Evolutionary conservation across 2,888 invertebrate genomes (phyloP), one percentile per base, ranked within the genome.

Genomic region (Caenorhabditis drosophilae): DNA sequence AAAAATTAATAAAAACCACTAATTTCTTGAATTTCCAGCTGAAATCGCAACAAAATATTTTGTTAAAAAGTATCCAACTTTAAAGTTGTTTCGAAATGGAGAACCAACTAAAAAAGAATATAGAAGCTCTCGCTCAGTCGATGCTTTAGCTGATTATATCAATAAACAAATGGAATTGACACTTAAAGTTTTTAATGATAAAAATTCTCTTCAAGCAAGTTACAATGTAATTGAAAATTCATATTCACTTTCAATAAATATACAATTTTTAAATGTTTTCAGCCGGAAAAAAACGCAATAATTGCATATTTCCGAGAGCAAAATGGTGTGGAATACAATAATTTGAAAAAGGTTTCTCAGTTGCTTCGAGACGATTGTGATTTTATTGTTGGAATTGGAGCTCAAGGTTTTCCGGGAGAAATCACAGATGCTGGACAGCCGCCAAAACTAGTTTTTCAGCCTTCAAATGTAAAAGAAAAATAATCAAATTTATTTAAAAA

Each of bases 11-110:
- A n/a, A n/a, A n/a, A n/a, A n/a, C n/a, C n/a, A n/a, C n/a, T n/a
- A n/a, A n/a, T n/a, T n/a, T n/a, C n/a, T n/a, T n/a, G 4, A 18
- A 34, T 27, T 38, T 84, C 48, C 82, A 90, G 89, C 86, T 63
- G 86, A 89, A 20, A 88, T 97, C 57, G 91, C 96, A 2, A 89
- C 91, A 4, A 89, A 92, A 76, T 98, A 93, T 86, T 94, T 95
- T 83, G 95, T 98, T 59, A 91, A 90, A 57, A 99, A 99, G 87
- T 99, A 98, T 87, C 98, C 98, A 6, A 99, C 98, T 4, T 85
- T 99, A 57, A 99, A 99, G 86, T 86, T 97, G 20, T 91, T 96
- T 70, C 61, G 83, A 26, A 83, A 84, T 72, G 87, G 87, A n/a
- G 82, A 85, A 64, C 69, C 84, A 12, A 81, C 84, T 16, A 87